Base-by-base conservation (phyloP, 2,888 invertebrate genomes). In the Drosophila ezoana region DNA sequence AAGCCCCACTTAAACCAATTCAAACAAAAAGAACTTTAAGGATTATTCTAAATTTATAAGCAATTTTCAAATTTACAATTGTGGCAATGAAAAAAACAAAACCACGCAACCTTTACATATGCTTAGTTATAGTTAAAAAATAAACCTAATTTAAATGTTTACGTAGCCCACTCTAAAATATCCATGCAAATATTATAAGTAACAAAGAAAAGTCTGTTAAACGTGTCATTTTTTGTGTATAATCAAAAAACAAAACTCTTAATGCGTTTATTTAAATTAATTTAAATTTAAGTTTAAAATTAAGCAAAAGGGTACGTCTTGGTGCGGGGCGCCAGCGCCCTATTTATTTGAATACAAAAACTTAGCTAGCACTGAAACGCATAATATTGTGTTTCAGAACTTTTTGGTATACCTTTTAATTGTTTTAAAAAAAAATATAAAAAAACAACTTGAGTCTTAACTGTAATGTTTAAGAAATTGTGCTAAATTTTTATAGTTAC, bases 31-130 rank as follows among this genome's bases (percentile, higher is more conserved):
- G 1, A 56, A 58, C 23, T 37, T 37, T n/a, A 53, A 72, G 16
- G 68, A 76, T 53, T 53, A 89, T 90, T 90, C 87, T 89, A 89
- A 90, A 90, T 87, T 84, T 79, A 86, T 72, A 89, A 90, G 90
- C 90, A 90, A 89, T 90, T 89, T 89, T 79, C 76, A 81, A 82
- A 84, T 88, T 78, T 81, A 84, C 76, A 78, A 81, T 72, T 75
- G 60, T 51, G 65, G 62, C 70, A 40, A 13, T 6, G 13, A 13
- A 28, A 52, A 40, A 40, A 38, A 49, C 2, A 49, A 23, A 28
- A 28, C 28, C 28, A n/a, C 20, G n/a, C 51, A 70, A 67, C 43
- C 66, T 48, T 73, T 47, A 66, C 59, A 72, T 72, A 72, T 72
- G 73, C 61, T 57, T 69, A 70, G 62, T 60, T 64, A 58, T 63